Evolutionary conservation across 2,888 invertebrate species (phyloP), one percentile per base, ranked within the genome.

Genomic region (Drosophila robusta): DNA sequence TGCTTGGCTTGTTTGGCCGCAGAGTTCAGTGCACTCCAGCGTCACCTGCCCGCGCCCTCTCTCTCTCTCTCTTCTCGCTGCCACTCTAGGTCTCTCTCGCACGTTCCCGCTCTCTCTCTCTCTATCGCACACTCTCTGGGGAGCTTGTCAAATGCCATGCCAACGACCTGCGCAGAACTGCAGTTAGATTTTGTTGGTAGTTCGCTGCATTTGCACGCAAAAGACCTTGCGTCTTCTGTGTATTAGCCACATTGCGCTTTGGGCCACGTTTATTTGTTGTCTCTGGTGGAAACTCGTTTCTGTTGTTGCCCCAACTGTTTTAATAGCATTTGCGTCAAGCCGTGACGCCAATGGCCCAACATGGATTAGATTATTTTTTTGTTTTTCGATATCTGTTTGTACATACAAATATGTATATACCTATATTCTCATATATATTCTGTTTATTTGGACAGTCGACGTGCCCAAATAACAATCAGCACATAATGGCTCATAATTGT

Each of bases 151-250:
- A 68, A 81, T 75, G 68, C 36, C 29, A 29, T 29, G 29, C 29
- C 89, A 86, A 89, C 89, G 88, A 89, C 86, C 82, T 82, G 82
- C 88, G 89, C 86, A 88, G 82, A 87, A 78, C 70, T 87, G 89
- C 88, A 80, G 81, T 78, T 87, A 89, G 81, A 77, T 87, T 81
- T 68, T 61, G 57, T 36, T 64, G 64, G 39, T 22, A 64, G 74
- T 61, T 58, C 58, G 65, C 50, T 84, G 85, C 86, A 78, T 56
- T 79, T 89, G 72, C 89, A 89, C 80, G 83, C 83, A 87, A 86
- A 86, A 86, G 89, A 89, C 86, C 86, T 86, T 89, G 89, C 81
- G 76, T 79, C 81, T 67, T 68, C 45, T 54, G 51, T 65, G 58
- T 60, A 34, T 47, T 45, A 67, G 68, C 74, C 74, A 78, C 68